These are phyloP conservation scores for Perodicticus potto DNA, from an alignment of 2,797 vertebrate species.

Conservation along the genomic window DNA sequence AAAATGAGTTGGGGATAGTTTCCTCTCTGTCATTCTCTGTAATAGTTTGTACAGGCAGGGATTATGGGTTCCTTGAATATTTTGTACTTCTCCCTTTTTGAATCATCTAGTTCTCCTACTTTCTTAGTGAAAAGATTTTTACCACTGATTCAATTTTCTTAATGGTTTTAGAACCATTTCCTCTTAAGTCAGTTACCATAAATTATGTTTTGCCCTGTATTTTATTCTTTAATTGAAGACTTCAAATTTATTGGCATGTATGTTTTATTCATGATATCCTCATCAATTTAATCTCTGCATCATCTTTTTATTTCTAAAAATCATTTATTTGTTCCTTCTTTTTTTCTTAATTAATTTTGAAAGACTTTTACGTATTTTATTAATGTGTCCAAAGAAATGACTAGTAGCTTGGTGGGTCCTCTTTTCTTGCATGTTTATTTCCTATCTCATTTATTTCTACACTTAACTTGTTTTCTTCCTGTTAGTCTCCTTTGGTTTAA, in stretches of 20 bases:
- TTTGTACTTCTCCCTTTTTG: neutral
- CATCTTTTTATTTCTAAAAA: constrained; percentile 64
- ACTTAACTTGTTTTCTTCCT: neutral
- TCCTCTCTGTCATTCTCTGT: neutral
- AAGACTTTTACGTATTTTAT: constrained; percentile 32
- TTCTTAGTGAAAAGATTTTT: constrained; percentile 47
- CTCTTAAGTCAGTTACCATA: constrained; percentile 40
- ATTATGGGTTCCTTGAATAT: neutral
- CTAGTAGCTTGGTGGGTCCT: neutral
- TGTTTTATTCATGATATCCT: constrained; percentile 67
- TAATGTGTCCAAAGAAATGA: neutral
- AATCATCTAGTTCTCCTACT: neutral
- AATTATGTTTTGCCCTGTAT: constrained; percentile 56
- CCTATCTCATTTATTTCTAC: neutral
- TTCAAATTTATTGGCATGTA: constrained; percentile 64
- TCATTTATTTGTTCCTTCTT: constrained; percentile 54
- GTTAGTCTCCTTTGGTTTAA: neutral
- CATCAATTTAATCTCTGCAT: constrained; percentile 68
- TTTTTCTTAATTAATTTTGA: constrained; percentile 67
- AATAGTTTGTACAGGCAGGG: neutral
- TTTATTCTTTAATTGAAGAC: constrained; percentile 68
- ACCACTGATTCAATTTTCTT: constrained; percentile 50
- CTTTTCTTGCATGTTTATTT: neutral
- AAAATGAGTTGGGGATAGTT: neutral
- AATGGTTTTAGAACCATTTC: constrained; percentile 66